Base-by-base conservation (phyloP, 2,888 invertebrate species). In the Axea sp. region DNA sequence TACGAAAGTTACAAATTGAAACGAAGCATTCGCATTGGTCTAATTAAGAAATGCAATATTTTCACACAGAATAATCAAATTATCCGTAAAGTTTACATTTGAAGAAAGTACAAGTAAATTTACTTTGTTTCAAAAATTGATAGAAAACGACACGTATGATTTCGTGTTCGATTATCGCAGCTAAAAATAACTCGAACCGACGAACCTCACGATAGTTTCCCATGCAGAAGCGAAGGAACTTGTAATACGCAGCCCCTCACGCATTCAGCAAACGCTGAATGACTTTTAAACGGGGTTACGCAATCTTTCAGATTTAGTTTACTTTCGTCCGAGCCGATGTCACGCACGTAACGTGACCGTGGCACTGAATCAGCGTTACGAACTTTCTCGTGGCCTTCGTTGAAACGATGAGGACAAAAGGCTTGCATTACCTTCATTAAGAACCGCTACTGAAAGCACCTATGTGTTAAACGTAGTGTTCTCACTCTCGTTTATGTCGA, bases 321-420 rank as follows among this genome's bases (percentile, higher is more conserved):
- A 84, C 82, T 83, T 83, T 84, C 82, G 80, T 82, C 75, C 43
- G 59, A 57, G 77, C 71, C 77, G 82, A 83, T 83, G 82, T 83
- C 78, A 82, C 80, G 80, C 83, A 81, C 81, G 82, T 80, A 80
- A 78, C 82, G 81, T 84, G 84, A 84, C 84, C 85, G 84, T 85
- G 85, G 83, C 85, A 85, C 81, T 85, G 85, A 84, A 85, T 81
- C 83, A 81, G 78, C 82, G 73, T 79, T 77, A 81, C 79, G 79
- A 82, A 84, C 83, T 84, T 82, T 84, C 83, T 80, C 82, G 83
- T 80, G 78, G 79, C 80, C 80, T 80, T 82, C 79, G 81, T 47
- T 67, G 62, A 19, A 67, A 49, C 45, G 62, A 67, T 55, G 43
- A 73, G 35, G 60, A 67, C 49, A 65, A 77, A 67, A 69, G 62